Conservation (phyloP, 2,113 vertebrate genomes). For the Rallus limicola region DNA sequence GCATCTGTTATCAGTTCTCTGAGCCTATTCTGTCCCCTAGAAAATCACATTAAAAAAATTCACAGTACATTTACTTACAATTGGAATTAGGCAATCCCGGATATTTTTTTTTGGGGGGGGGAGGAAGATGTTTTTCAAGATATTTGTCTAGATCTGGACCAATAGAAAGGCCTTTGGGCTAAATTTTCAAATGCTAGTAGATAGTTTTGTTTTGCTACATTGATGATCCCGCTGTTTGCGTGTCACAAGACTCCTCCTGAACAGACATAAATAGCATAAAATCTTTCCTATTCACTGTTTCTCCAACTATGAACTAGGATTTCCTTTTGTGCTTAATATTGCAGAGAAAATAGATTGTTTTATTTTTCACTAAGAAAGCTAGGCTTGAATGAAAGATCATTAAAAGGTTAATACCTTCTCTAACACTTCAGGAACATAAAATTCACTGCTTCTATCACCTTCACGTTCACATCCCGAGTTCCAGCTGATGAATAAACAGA, state of each 20-base stretch:
- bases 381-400: background rate
- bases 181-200: background rate
- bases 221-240: background rate
- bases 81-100: background rate
- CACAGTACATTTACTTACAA: background rate
- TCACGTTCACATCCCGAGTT: constrained; percentile 35
- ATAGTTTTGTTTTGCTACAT: background rate
- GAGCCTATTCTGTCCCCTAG: background rate
- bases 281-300: background rate
- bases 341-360: background rate
- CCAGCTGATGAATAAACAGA: constrained; percentile 69
- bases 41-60: constrained; percentile 2
- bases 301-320: background rate
- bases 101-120: background rate
- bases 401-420: constrained; percentile 45
- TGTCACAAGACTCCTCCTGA: background rate
- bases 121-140: background rate
- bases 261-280: background rate
- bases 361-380: constrained; percentile 12
- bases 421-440: constrained; percentile 21
- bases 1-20: background rate
- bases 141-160: background rate
- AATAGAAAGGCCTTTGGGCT: background rate
- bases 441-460: constrained; percentile 34
- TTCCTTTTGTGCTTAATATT: background rate